Conservation (phyloP, 2,113 vertebrate genomes). For the Rana temporaria region DNA sequence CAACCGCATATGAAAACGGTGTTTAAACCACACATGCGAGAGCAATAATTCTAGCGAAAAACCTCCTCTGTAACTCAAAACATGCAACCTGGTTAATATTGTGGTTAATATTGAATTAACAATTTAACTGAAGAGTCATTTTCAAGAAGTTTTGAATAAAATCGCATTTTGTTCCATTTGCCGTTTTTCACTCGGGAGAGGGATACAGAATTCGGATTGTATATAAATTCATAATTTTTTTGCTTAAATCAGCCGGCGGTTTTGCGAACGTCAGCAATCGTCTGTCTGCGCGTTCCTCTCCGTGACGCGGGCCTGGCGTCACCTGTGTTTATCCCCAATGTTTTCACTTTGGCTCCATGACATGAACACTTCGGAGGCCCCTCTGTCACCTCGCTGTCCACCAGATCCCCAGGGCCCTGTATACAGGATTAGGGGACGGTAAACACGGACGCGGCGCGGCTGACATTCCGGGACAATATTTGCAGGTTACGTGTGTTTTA, state of each 20-base stretch:
- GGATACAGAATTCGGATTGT: neutral
- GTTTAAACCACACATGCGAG: no score
- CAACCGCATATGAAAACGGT: no score
- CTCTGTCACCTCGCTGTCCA: neutral
- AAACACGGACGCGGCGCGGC: neutral
- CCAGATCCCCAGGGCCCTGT: neutral
- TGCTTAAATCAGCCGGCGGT: neutral
- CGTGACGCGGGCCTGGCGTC: no score
- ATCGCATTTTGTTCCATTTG: no score
- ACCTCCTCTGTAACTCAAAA: no score
- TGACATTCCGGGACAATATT: constrained; percentile 10
- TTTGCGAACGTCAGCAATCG: neutral
- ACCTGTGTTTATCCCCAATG: neutral
- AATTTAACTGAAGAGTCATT: no score
- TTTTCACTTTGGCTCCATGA: constrained; percentile 28
- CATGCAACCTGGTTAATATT: no score
- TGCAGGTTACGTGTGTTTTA: neutral
- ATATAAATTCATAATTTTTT: constrained; percentile 13
- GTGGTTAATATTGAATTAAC: no score
- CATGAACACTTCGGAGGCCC: neutral
- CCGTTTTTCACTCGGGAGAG: no score
- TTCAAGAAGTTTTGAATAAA: no score
- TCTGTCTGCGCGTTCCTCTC: neutral
- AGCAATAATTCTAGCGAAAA: no score
- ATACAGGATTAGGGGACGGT: neutral